These are phyloP conservation scores for Pocillopora meandrina DNA, from an alignment of 92 coral and sea anemone species.

Conservation along the genomic window DNA sequence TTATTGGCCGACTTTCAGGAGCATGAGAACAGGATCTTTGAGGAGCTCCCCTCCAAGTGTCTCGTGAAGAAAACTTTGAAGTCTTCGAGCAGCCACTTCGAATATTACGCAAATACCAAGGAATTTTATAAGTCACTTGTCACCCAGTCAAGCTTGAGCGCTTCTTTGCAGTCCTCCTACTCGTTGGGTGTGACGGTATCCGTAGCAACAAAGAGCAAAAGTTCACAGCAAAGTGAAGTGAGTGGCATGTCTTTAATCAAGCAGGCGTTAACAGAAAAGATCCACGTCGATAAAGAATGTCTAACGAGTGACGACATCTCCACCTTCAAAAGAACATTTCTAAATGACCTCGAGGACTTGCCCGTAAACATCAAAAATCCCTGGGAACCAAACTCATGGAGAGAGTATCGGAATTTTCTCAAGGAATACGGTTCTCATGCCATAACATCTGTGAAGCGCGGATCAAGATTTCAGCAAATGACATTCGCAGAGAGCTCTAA, in stretches of 20 bases:
- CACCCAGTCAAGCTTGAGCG: conserved; percentile 17
- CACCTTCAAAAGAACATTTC: background rate
- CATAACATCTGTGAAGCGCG: conserved; percentile 10
- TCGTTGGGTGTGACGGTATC: conserved; percentile 23
- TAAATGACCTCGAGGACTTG: conserved; percentile 14
- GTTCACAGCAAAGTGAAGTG: background rate
- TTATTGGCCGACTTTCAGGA: background rate
- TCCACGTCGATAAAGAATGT: conserved; percentile 20
- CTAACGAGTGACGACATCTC: background rate
- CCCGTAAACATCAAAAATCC: background rate
- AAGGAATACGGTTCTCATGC: conserved; percentile 36
- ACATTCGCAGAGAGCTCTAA: conserved; percentile 21
- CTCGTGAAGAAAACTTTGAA: background rate
- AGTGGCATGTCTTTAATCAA: conserved; percentile 14
- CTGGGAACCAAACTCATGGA: conserved; percentile 32
- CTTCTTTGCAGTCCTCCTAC: background rate
- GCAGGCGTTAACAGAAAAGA: background rate
- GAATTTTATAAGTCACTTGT: conserved; percentile 22
- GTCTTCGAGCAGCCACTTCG: conserved; percentile 3
- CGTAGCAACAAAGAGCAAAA: conserved; percentile 14
- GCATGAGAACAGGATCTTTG: background rate
- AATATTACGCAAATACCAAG: conserved; percentile 12
- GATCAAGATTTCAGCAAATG: conserved; percentile 33
- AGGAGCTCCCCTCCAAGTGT: background rate
- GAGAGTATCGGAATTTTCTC: conserved; percentile 18